Evolutionary conservation across 2,888 invertebrate species (phyloP).

Genomic region (Heteromyza rotundicornis): DNA sequence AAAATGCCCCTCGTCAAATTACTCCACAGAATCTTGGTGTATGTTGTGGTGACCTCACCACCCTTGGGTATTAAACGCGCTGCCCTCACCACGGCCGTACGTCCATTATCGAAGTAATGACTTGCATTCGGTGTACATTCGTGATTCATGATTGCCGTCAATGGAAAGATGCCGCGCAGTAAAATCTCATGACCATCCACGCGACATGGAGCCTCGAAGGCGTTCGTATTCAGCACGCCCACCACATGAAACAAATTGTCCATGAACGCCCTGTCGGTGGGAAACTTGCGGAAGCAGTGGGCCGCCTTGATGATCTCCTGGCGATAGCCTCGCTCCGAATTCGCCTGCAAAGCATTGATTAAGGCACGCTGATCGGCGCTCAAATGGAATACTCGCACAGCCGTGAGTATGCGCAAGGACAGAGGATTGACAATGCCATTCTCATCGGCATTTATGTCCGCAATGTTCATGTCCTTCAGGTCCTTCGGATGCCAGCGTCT

Average conservation of each 20-base stretch:
- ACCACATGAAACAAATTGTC: slow-evolving; percentile 56
- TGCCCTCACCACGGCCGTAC: slow-evolving; percentile 69
- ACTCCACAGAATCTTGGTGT: slow-evolving; percentile 75
- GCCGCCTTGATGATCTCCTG: slow-evolving; percentile 58
- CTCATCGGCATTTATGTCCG: slow-evolving; percentile 13
- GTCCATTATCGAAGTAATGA: slow-evolving; percentile 70
- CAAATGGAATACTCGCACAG: slow-evolving; percentile 56
- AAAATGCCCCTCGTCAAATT: slow-evolving; percentile 72
- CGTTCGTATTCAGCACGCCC: slow-evolving; percentile 62
- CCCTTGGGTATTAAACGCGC: slow-evolving; percentile 69
- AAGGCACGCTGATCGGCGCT: slow-evolving; percentile 52
- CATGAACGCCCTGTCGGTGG: slow-evolving; percentile 55
- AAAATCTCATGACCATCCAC: slow-evolving; percentile 58
- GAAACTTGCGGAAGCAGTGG: slow-evolving; percentile 58
- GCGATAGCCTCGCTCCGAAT: slow-evolving; percentile 54
- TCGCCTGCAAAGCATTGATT: slow-evolving; percentile 59
- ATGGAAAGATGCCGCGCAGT: slow-evolving; percentile 71
- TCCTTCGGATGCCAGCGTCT: slow-evolving; percentile 67
- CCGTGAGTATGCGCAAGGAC: slow-evolving; percentile 56
- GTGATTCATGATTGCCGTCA: slow-evolving; percentile 75
- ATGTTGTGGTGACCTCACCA: slow-evolving; percentile 73
- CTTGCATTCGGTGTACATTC: slow-evolving; percentile 76
- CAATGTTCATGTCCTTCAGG: slow-evolving; percentile 28
- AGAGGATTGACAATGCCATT: slow-evolving; percentile 43
- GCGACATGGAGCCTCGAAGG: slow-evolving; percentile 59